Evolutionary conservation across 2,888 invertebrate species (phyloP).

Genomic region (Tortrix viridana): DNA sequence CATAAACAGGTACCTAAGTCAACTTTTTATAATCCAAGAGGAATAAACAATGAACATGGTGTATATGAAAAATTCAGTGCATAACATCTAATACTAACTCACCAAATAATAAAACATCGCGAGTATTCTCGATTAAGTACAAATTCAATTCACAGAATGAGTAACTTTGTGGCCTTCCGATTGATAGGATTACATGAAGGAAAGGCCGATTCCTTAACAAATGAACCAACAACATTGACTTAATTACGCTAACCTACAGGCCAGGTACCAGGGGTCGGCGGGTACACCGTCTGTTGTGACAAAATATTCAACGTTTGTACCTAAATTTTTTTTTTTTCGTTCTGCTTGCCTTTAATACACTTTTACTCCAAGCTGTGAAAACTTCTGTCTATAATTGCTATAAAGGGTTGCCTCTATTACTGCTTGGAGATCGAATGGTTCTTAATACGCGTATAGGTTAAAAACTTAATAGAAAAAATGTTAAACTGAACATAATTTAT

Average conservation of each 20-base stretch:
- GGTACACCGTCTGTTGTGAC: conserved; percentile 46
- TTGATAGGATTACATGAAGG: not conserved
- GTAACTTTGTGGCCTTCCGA: not conserved
- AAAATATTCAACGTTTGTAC: conserved; percentile 56
- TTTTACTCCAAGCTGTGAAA: too few relatives aligned
- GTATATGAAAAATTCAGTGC: conserved; percentile 44
- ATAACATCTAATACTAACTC: conserved; percentile 41
- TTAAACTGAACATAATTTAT: too few relatives aligned
- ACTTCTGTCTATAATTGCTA: too few relatives aligned
- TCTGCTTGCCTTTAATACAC: not conserved
- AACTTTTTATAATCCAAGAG: conserved; percentile 31
- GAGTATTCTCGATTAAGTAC: conserved; percentile 31
- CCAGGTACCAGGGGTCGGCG: conserved; percentile 40
- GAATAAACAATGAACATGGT: conserved; percentile 41
- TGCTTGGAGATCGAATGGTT: too few relatives aligned
- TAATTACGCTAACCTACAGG: conserved; percentile 43
- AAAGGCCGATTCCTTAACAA: conserved; percentile 16
- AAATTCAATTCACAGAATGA: conserved; percentile 18
- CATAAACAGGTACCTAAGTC: conserved; percentile 14
- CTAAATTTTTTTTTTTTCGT: conserved; percentile 53
- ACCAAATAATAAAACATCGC: conserved; percentile 26
- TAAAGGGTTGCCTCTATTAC: too few relatives aligned
- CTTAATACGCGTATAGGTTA: too few relatives aligned
- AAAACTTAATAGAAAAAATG: too few relatives aligned
- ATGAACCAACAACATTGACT: conserved; percentile 39